These are phyloP conservation scores for Trichopoda pennipes DNA, from an alignment of 2,888 invertebrate genomes.

Conservation along the genomic window DNA sequence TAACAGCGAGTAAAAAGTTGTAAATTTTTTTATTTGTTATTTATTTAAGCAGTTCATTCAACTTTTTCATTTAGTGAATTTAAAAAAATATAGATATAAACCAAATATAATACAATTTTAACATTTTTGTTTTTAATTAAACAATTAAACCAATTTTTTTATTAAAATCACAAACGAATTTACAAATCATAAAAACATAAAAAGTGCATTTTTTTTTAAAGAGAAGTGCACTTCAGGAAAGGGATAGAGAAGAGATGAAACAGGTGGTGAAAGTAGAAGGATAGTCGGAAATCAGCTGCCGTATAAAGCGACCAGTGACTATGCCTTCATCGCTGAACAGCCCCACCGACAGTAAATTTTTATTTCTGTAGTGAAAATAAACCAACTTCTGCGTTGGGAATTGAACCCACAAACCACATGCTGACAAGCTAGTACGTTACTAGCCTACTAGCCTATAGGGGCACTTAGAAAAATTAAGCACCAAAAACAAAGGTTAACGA, in stretches of 20 bases:
- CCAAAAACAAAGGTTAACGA: neutral
- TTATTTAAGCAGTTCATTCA: constrained; percentile 29
- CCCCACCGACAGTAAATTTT: too few relatives aligned
- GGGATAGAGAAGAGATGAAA: too few relatives aligned
- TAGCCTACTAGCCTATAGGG: too few relatives aligned
- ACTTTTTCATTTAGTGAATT: constrained; percentile 2
- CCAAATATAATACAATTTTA: neutral
- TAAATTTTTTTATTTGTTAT: neutral
- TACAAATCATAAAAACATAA: constrained; percentile 40
- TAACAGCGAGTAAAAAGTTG: constrained; percentile 23
- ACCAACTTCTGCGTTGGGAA: too few relatives aligned
- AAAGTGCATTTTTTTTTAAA: constrained; percentile 56
- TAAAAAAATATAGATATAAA: neutral
- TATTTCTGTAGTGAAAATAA: too few relatives aligned
- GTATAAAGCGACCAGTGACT: too few relatives aligned
- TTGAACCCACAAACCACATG: too few relatives aligned
- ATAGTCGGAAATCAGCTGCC: too few relatives aligned
- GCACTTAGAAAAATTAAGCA: constrained; percentile 28
- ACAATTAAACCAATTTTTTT: constrained; percentile 1
- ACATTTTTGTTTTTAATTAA: neutral
- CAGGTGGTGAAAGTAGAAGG: too few relatives aligned
- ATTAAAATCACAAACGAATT: neutral
- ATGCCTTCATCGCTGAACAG: too few relatives aligned
- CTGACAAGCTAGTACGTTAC: too few relatives aligned
- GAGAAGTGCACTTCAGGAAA: too few relatives aligned